Evolutionary conservation across 1,140 invertebrate species (phyloP).

Genomic region (Brachionus rubens): DNA sequence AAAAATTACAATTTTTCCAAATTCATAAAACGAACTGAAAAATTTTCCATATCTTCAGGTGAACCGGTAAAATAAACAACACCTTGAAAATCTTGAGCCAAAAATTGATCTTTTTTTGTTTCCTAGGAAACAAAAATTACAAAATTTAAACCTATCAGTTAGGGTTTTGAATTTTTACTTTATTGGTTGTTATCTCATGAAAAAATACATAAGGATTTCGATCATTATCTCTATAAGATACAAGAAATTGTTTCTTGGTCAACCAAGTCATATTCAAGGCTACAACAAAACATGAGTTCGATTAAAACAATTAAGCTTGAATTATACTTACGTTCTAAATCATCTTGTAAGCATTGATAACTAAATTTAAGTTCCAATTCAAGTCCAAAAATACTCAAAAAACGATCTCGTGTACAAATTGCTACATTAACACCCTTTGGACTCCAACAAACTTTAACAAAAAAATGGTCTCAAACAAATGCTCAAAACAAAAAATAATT

Average conservation of each 20-base stretch:
- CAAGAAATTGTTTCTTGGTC: constrained; percentile 16
- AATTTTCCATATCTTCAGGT: background rate
- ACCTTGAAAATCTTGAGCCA: background rate
- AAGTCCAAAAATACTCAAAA: background rate
- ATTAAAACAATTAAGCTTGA: background rate
- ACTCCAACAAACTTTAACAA: constrained; percentile 4
- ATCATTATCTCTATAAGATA: constrained; percentile 12
- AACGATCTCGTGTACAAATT: background rate
- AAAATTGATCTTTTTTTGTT: background rate
- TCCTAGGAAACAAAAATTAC: background rate
- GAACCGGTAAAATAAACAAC: background rate
- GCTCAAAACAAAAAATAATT: background rate
- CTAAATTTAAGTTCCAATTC: background rate
- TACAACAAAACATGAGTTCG: too few species aligned
- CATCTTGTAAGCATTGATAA: background rate
- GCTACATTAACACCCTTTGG: constrained; percentile 9
- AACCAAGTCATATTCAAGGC: constrained; percentile 1
- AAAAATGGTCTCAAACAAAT: background rate
- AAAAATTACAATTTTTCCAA: background rate
- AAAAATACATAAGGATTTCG: background rate
- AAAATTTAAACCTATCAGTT: background rate
- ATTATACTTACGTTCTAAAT: background rate
- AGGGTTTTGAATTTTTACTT: background rate
- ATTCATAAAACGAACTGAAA: background rate
- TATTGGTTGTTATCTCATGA: background rate